Percentiles rank a stretch among this genome's conserved stretches.
phyloP scores from a whole-genome alignment of 2,113 vertebrate genomes.

The Chroicocephalus ridibundus region DNA sequence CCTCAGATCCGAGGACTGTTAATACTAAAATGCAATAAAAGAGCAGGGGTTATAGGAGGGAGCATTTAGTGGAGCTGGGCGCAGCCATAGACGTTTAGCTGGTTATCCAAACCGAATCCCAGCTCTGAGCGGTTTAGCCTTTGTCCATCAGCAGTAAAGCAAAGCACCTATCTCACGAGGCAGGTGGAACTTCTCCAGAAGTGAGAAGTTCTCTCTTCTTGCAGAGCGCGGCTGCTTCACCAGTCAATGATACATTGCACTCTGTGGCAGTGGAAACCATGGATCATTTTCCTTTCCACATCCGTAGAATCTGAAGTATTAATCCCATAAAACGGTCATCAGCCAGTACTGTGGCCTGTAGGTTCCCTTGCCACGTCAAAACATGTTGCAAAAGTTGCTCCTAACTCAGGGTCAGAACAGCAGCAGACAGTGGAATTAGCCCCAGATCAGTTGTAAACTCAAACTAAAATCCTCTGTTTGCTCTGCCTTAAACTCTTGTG shows the following conservation, averaged over 20 bases:
- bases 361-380: neutral
- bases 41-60: neutral
- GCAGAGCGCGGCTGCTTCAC: neutral
- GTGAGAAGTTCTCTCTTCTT: neutral
- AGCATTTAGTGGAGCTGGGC: neutral
- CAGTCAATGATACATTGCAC: accelerated
- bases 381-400: neutral
- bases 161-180: neutral
- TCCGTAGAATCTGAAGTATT: neutral
- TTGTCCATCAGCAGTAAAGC: neutral
- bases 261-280: neutral
- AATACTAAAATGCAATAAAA: neutral
- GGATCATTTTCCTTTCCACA: neutral
- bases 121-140: neutral
- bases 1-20: neutral
- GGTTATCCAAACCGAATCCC: neutral
- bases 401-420: neutral
- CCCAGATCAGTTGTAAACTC: neutral
- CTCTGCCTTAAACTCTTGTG: neutral
- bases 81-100: neutral
- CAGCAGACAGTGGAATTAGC: neutral
- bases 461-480: neutral
- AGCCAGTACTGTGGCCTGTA: neutral
- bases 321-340: neutral
- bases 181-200: neutral